Conservation (phyloP, 2,888 invertebrate species). For the Clepsis dumicolana region DNA sequence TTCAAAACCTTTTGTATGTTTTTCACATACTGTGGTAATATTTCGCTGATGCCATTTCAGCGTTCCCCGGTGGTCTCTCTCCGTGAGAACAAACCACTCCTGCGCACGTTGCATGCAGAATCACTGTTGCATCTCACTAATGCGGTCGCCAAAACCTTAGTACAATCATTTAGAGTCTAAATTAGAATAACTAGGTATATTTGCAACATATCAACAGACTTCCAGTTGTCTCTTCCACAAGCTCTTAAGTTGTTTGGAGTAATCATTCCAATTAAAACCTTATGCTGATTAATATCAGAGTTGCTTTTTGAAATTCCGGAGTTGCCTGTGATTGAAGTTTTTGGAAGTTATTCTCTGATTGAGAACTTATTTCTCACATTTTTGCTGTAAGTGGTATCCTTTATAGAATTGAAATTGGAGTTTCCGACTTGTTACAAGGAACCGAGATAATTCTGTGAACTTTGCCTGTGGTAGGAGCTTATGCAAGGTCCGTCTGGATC, state of each 20-base stretch:
- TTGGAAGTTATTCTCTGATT: neutral
- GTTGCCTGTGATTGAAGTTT: neutral
- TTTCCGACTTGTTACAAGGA: neutral
- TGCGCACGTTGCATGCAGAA: conserved; percentile 27
- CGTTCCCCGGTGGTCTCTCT: conserved; percentile 29
- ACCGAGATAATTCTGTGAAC: conserved; percentile 4
- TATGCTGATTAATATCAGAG: neutral
- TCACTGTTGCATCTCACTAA: conserved; percentile 16
- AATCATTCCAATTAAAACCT: neutral
- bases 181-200: neutral
- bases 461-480: neutral
- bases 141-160: neutral
- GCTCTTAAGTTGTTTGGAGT: neutral
- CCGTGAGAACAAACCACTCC: conserved; percentile 14
- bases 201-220: neutral
- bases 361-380: neutral
- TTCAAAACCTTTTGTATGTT: neutral
- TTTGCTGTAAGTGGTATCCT: neutral
- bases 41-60: conserved; percentile 21
- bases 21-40: neutral
- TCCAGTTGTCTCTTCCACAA: neutral
- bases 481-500: neutral
- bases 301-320: neutral
- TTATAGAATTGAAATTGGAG: conserved; percentile 14
- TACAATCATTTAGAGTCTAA: neutral